These are phyloP conservation scores for Harpagifer antarcticus DNA, from an alignment of 2,797 vertebrate genomes.

Conservation along the genomic window DNA sequence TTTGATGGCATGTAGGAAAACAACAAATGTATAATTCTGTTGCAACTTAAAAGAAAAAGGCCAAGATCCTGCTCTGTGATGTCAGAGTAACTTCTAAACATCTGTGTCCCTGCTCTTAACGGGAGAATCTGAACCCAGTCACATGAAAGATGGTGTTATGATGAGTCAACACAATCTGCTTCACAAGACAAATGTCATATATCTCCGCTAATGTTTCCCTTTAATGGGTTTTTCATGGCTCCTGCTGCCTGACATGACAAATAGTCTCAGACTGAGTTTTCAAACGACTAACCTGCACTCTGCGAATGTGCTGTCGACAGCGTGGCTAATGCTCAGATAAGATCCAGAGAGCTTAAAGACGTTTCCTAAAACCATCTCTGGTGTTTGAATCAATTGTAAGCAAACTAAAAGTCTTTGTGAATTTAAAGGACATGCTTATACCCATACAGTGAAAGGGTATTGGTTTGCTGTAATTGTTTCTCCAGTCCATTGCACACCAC, in stretches of 20 bases:
- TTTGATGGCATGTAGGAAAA: background rate
- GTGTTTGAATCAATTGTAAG: slow-evolving; percentile 7
- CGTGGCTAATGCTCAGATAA: background rate
- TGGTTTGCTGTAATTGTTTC: background rate
- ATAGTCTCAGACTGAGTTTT: slow-evolving; percentile 11
- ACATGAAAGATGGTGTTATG: slow-evolving; percentile 37
- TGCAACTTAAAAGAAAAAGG: background rate
- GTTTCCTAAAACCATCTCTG: background rate
- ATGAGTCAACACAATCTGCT: slow-evolving; percentile 8
- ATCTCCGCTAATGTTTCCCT: slow-evolving; percentile 17
- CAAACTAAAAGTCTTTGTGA: background rate
- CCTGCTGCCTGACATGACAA: slow-evolving; percentile 1
- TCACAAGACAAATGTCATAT: slow-evolving; percentile 13
- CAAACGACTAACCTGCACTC: slow-evolving; percentile 11
- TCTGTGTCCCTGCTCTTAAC: slow-evolving; percentile 13
- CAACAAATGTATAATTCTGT: background rate
- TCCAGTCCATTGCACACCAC: background rate
- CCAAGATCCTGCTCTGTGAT: background rate
- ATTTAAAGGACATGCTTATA: background rate
- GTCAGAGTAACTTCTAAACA: slow-evolving; percentile 14
- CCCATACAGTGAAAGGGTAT: background rate
- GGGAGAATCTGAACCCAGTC: slow-evolving; percentile 8
- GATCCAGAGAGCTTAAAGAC: background rate
- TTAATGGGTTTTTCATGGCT: slow-evolving; percentile 33
- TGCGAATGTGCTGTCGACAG: background rate